Base-by-base conservation (phyloP, 2,113 vertebrate species). In the Chionodraco myersi region DNA sequence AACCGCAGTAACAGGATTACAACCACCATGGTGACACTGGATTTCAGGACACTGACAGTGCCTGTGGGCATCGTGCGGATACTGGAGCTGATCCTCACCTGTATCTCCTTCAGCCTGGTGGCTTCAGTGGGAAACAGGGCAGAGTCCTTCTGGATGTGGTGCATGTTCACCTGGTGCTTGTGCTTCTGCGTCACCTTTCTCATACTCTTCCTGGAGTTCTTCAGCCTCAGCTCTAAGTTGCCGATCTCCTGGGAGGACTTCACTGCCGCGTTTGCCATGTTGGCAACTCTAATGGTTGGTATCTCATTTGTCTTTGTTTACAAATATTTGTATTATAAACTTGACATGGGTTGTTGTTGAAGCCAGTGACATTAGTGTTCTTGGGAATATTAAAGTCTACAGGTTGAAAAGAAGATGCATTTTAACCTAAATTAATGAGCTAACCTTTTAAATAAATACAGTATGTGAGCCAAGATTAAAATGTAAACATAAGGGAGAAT, bases 91-190 rank as follows among this genome's bases (percentile, higher is more conserved):
- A 13, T 96, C 62, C 66, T 96, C 36, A 94, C 94, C 74, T 97
- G 96, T 44, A 23, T 95, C 1, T 54, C 95, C 77, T 97, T 97
- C 92, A 96, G 97, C 88, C 76, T 97, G 90, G 96, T 95, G 83
- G 95, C 95, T 1, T 95, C 94, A 0, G 60, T 89, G 0, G 1
- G 10, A 0, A 0, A 0, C 7, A 36, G 0, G 0, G 0, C 0
- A 0, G 0, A 0, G 0, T 5, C 93, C 15, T 96, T 91, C 2
- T 96, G 96, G 72, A 79, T 72, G 0, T 97, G 96, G 96, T 96
- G 96, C 80, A 96, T 97, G 96, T 96, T 97, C 88, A 93, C 92
- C 1, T 97, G 97, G 97, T 95, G 95, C 84, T 94, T 97, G 90
- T 97, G 96, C 80, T 97, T 96, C 44, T 4, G 63, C 0, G 10